Conservation (phyloP, 2,113 vertebrate genomes). For the Bagarius yarrelli region DNA sequence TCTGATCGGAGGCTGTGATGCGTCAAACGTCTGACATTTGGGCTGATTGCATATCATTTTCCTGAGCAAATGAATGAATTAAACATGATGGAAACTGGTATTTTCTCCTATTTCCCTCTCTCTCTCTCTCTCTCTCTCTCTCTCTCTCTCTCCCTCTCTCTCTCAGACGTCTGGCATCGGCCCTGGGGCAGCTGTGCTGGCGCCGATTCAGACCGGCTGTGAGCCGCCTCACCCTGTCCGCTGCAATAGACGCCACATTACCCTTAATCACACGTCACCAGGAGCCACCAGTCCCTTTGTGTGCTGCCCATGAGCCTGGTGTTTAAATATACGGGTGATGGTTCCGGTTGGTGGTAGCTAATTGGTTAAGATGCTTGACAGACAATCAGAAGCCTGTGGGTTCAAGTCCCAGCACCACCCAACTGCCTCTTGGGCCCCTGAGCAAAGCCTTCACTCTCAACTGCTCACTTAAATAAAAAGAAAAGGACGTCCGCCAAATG, state of each 20-base stretch:
- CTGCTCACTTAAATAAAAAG: no score
- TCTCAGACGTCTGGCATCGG: conserved; percentile 26
- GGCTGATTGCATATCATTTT: conserved; percentile 32
- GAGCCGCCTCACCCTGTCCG: conserved; percentile 49
- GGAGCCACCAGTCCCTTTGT: conserved; percentile 18
- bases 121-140: not conserved
- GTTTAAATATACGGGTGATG: not conserved
- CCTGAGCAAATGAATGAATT: conserved; percentile 34
- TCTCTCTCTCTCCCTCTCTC: conserved; percentile 1
- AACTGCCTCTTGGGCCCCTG: no score
- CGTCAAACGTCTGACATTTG: conserved; percentile 15
- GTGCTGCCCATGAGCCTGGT: not conserved
- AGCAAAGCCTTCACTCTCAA: no score
- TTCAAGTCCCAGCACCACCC: no score
- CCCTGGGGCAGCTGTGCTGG: conserved; percentile 58
- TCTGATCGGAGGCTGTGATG: conserved; percentile 18
- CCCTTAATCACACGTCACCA: conserved; percentile 48
- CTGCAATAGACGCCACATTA: conserved; percentile 51
- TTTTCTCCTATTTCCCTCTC: conserved; percentile 21
- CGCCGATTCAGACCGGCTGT: conserved; percentile 52
- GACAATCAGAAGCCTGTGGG: no score
- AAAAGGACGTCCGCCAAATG: no score
- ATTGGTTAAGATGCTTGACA: no score
- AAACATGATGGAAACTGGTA: conserved; percentile 23
- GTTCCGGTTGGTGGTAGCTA: no score